Conservation (phyloP, 2,888 invertebrate genomes). For the Pseudanteris insignis region DNA sequence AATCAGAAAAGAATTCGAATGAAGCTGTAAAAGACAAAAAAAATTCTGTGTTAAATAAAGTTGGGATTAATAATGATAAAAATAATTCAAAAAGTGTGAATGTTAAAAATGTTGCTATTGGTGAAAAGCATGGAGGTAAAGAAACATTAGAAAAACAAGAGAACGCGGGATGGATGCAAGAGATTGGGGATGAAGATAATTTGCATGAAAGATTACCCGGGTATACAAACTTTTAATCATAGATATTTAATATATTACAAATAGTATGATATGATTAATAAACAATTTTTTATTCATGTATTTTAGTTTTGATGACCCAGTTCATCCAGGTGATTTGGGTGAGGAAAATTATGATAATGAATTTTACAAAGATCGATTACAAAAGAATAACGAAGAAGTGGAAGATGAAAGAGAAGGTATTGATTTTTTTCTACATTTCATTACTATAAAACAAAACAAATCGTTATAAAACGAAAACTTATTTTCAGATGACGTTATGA, state of each 20-base stretch:
- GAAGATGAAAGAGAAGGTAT: slow-evolving; percentile 62
- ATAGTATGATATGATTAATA: neutral
- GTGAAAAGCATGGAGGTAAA: slow-evolving; percentile 32
- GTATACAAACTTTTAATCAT: slow-evolving; percentile 41
- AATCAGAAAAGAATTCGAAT: slow-evolving; percentile 36
- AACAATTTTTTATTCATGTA: neutral
- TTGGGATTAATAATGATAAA: slow-evolving; percentile 16
- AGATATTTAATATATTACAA: neutral
- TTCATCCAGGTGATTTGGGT: slow-evolving; percentile 51
- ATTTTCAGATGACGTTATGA: slow-evolving; percentile 55
- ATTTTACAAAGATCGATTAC: slow-evolving; percentile 57
- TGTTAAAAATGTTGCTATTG: slow-evolving; percentile 17
- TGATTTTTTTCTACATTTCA: too few relatives aligned
- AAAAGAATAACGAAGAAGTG: slow-evolving; percentile 59
- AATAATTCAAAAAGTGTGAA: slow-evolving; percentile 31
- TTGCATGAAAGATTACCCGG: slow-evolving; percentile 54
- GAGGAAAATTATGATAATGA: slow-evolving; percentile 60
- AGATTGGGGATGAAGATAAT: slow-evolving; percentile 61
- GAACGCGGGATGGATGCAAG: slow-evolving; percentile 57
- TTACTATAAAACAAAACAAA: too few relatives aligned
- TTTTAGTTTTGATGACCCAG: slow-evolving; percentile 56
- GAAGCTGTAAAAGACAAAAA: slow-evolving; percentile 43
- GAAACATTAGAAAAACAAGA: slow-evolving; percentile 48
- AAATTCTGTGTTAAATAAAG: too few relatives aligned
- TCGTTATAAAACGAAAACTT: too few relatives aligned